phyloP scores from a whole-genome alignment of 92 coral and sea anemone species.

The Blastomussa wellsi region DNA sequence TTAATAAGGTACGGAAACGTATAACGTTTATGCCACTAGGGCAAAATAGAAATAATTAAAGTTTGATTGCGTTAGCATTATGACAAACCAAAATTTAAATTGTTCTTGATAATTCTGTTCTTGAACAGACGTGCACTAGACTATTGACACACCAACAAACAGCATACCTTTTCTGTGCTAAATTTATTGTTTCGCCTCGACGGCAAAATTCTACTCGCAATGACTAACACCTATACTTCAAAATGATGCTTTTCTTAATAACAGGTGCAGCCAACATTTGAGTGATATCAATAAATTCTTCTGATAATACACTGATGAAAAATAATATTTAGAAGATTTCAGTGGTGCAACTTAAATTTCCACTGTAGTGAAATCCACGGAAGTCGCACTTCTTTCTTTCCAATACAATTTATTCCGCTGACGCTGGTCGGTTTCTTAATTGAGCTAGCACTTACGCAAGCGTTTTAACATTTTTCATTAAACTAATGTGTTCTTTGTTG shows the following conservation, averaged over 20 bases:
- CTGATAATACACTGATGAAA: neutral
- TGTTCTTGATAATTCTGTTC: neutral
- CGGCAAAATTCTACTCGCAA: neutral
- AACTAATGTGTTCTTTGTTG: conserved; percentile 2
- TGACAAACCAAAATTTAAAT: neutral
- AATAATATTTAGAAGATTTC: neutral
- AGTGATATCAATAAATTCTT: neutral
- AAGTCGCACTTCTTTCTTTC: neutral
- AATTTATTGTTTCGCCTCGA: neutral
- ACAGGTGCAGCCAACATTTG: neutral
- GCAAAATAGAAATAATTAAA: no score
- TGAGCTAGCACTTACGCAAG: neutral
- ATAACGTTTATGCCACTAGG: no score
- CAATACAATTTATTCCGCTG: neutral
- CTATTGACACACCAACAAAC: neutral
- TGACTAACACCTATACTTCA: neutral
- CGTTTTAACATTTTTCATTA: conserved; percentile 12
- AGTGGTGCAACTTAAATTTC: neutral
- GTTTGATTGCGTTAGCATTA: neutral
- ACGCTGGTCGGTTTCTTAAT: neutral
- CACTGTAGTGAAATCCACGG: neutral
- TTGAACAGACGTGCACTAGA: neutral
- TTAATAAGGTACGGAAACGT: no score
- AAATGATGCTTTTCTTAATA: neutral
- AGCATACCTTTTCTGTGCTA: neutral